A percentile compares a stretch with the other conserved stretches of the same genome.
Evolutionary conservation across 2,888 invertebrate genomes (phyloP).

Genomic region (Drosophila mimica): DNA sequence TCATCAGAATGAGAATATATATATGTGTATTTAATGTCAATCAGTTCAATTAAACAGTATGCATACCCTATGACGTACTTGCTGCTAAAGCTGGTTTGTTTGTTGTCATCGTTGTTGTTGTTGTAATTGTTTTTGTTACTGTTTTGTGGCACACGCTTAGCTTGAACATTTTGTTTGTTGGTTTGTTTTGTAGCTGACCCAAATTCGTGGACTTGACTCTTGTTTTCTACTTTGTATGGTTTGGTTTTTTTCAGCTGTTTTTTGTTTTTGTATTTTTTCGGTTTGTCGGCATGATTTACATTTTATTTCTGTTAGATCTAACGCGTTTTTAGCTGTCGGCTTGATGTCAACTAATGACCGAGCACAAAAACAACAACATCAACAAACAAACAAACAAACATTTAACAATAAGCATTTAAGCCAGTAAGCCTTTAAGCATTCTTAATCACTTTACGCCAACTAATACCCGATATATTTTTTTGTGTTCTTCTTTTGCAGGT

Average conservation of each 20-base stretch:
- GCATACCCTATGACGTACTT: constrained; percentile 52
- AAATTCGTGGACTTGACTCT: constrained; percentile 70
- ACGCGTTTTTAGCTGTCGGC: constrained; percentile 29
- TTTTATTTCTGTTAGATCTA: constrained; percentile 47
- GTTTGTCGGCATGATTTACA: constrained; percentile 54
- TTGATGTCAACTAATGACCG: constrained; percentile 57
- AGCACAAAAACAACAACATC: constrained; percentile 34
- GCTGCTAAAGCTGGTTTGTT: constrained; percentile 7
- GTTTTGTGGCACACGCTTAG: constrained; percentile 61
- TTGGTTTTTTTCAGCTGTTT: constrained; percentile 30
- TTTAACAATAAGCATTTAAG: constrained; percentile 33
- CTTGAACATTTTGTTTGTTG: constrained; percentile 44
- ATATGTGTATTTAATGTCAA: constrained; percentile 38
- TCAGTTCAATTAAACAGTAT: constrained; percentile 66
- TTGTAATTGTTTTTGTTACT: constrained; percentile 7
- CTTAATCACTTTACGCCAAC: constrained; percentile 33
- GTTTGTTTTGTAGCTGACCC: constrained; percentile 56
- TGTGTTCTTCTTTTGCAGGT: constrained; percentile 38
- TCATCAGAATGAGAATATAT: constrained; percentile 46
- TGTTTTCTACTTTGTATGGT: constrained; percentile 65
- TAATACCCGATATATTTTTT: constrained; percentile 7
- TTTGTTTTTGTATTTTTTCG: constrained; percentile 2
- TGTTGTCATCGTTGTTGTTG: constrained; percentile 21
- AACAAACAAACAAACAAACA: constrained; percentile 10
- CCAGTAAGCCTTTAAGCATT: constrained; percentile 11